phyloP scores from a whole-genome alignment of 1,140 invertebrate species.

The Drosophila insularis region DNA sequence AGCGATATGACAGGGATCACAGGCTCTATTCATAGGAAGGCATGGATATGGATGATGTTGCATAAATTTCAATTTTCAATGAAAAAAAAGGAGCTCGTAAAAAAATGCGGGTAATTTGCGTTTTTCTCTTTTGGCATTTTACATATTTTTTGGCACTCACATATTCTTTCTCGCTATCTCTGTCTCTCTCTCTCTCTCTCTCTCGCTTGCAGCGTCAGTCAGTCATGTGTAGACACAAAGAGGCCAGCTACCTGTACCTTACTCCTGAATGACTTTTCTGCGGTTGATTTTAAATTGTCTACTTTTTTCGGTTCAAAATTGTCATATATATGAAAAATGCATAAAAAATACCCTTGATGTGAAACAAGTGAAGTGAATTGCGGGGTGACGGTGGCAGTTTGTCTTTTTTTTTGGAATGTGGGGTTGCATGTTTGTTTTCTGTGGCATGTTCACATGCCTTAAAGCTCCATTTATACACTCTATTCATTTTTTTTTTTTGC shows the following conservation, averaged over 20 bases:
- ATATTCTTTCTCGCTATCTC: not conserved
- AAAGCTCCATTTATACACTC: conserved; percentile 26
- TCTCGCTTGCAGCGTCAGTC: conserved; percentile 7
- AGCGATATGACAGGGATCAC: conserved; percentile 70
- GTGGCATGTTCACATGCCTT: conserved; percentile 54
- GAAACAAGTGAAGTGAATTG: conserved; percentile 7
- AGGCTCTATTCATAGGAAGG: conserved; percentile 38
- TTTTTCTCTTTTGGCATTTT: conserved; percentile 38
- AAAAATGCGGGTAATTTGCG: conserved; percentile 78
- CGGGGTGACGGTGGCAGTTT: not conserved
- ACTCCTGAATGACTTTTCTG: conserved; percentile 57
- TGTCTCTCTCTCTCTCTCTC: too few species aligned
- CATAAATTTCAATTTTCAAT: conserved; percentile 77
- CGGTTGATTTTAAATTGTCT: conserved; percentile 75
- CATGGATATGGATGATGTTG: conserved; percentile 47
- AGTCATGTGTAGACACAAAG: conserved; percentile 37
- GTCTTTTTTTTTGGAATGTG: conserved; percentile 22
- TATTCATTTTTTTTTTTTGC: not conserved
- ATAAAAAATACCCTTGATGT: conserved; percentile 76
- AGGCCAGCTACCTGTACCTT: not conserved
- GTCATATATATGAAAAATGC: conserved; percentile 66
- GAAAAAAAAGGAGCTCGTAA: conserved; percentile 60
- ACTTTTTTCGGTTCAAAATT: conserved; percentile 19
- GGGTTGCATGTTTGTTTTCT: conserved; percentile 20
- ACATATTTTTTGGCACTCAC: conserved; percentile 40